Evolutionary conservation across 2,888 invertebrate genomes (phyloP).

Genomic region (Allophyes oxyacanthae): DNA sequence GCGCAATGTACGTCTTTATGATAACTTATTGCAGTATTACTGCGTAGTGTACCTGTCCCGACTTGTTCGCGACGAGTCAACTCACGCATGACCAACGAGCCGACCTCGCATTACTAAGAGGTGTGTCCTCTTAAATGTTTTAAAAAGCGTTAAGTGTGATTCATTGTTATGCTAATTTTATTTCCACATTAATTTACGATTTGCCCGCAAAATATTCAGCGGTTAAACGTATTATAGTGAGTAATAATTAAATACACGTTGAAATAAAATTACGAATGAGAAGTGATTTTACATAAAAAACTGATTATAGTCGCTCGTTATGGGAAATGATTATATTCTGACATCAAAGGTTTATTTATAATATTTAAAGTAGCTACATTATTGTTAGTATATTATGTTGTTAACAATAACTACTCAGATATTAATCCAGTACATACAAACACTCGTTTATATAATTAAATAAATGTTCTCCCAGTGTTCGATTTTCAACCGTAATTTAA

Average conservation of each 20-base stretch:
- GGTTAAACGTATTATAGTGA: constrained; percentile 24
- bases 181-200: constrained; percentile 45
- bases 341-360: too few relatives aligned
- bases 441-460: too few relatives aligned
- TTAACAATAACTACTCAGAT: too few relatives aligned
- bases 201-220: constrained; percentile 23
- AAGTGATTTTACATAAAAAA: background rate
- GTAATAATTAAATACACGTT: constrained; percentile 30
- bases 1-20: constrained; percentile 11
- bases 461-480: too few relatives aligned
- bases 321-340: too few relatives aligned
- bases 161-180: constrained; percentile 52
- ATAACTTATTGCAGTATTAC: constrained; percentile 20
- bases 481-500: too few relatives aligned
- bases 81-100: constrained; percentile 61
- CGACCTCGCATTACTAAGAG: constrained; percentile 40
- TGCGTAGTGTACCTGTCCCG: constrained; percentile 63
- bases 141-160: constrained; percentile 37
- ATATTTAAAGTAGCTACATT: too few relatives aligned
- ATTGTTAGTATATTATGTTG: too few relatives aligned
- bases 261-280: constrained; percentile 21
- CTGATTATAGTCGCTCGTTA: background rate
- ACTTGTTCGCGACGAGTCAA: constrained; percentile 64
- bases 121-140: constrained; percentile 50
- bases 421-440: too few relatives aligned